phyloP scores from a whole-genome alignment of 2,888 invertebrate genomes.

The Cosmia pyralina region DNA sequence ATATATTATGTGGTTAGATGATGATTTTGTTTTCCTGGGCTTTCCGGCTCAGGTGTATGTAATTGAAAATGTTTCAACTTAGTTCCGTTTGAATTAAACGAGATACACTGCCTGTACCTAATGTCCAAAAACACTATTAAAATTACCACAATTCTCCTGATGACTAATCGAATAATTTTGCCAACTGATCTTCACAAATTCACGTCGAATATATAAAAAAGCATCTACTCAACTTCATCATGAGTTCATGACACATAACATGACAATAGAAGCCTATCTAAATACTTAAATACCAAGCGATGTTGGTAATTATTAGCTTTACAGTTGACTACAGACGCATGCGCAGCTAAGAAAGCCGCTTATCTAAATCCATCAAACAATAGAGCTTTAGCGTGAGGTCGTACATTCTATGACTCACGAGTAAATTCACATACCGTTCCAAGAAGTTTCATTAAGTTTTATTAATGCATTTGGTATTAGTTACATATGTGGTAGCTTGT shows the following conservation, averaged over 20 bases:
- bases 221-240: neutral
- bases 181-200: neutral
- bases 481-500: neutral
- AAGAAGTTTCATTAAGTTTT: slow-evolving; percentile 19
- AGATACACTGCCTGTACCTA: neutral
- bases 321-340: slow-evolving; percentile 21
- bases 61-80: slow-evolving; percentile 9
- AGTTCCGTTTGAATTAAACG: neutral
- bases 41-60: slow-evolving; percentile 5
- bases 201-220: neutral
- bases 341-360: slow-evolving; percentile 49
- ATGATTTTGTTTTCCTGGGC: slow-evolving; percentile 14
- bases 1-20: slow-evolving; percentile 33
- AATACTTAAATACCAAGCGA: slow-evolving; percentile 13
- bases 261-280: slow-evolving; percentile 16
- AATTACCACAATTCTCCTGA: neutral
- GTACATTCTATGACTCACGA: slow-evolving; percentile 42
- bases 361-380: slow-evolving; percentile 54
- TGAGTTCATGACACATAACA: slow-evolving; percentile 18
- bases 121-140: neutral
- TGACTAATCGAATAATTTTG: neutral
- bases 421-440: slow-evolving; percentile 26
- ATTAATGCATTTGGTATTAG: slow-evolving; percentile 3
- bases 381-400: slow-evolving; percentile 46
- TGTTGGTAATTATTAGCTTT: slow-evolving; percentile 38